phyloP scores from a whole-genome alignment of 2,797 vertebrate species.

The Amphiprion clarkii region DNA sequence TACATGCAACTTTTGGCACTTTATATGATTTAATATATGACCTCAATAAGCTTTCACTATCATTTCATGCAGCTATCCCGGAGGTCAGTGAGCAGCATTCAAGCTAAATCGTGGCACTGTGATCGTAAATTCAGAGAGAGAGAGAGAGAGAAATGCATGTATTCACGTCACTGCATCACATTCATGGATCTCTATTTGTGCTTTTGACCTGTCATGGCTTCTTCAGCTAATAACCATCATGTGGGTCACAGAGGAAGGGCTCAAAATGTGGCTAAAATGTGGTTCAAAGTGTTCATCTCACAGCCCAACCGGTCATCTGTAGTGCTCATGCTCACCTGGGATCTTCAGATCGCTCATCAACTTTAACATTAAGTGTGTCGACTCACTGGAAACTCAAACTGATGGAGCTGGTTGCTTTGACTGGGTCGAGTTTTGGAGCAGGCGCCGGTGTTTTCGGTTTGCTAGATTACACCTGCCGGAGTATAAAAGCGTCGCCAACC shows the following conservation, averaged over 20 bases:
- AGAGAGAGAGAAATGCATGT: too few relatives aligned
- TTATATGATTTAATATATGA: too few relatives aligned
- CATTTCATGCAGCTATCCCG: too few relatives aligned
- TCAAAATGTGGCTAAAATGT: too few relatives aligned
- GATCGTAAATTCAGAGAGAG: not conserved
- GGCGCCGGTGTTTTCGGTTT: slow-evolving; percentile 67
- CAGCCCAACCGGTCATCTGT: not conserved
- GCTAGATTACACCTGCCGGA: slow-evolving; percentile 44
- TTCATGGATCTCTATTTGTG: not conserved
- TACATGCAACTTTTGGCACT: too few relatives aligned
- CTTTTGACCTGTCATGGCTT: not conserved
- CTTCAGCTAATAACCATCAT: too few relatives aligned
- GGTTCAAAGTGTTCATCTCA: not conserved
- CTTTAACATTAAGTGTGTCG: not conserved
- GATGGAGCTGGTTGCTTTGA: slow-evolving; percentile 2
- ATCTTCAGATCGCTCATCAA: slow-evolving; percentile 16
- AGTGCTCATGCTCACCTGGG: slow-evolving; percentile 46
- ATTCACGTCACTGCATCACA: not conserved
- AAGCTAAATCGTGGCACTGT: too few relatives aligned
- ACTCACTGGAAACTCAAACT: not conserved
- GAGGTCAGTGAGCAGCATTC: too few relatives aligned
- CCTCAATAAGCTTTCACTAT: too few relatives aligned
- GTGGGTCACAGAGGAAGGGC: too few relatives aligned
- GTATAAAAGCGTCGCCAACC: slow-evolving; percentile 26
- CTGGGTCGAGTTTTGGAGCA: not conserved